These are phyloP conservation scores for Dendroctonus valens DNA, from an alignment of 1,140 invertebrate species.

Conservation along the genomic window DNA sequence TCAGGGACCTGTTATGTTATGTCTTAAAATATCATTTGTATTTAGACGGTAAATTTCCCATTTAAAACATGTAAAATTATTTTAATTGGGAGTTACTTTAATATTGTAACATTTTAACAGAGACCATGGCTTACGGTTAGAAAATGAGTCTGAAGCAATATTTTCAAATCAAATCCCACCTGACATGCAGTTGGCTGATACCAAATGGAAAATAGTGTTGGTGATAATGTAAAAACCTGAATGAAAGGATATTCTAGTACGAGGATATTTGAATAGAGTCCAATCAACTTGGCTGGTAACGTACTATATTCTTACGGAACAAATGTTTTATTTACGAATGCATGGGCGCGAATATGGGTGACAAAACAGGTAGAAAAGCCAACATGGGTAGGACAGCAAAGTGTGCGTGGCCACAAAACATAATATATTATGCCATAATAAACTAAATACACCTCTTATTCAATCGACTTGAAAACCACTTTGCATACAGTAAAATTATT, in stretches of 20 bases:
- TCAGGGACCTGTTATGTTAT: no score
- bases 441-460: slow-evolving; percentile 9
- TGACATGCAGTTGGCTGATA: neutral
- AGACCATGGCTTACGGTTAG: no score
- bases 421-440: neutral
- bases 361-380: slow-evolving; percentile 9
- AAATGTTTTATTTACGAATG: slow-evolving; percentile 16
- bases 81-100: no score
- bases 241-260: neutral
- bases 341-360: slow-evolving; percentile 12
- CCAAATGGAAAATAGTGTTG: neutral
- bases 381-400: neutral
- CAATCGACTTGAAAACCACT: neutral
- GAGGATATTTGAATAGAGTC: slow-evolving; percentile 8
- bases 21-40: no score
- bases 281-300: slow-evolving; percentile 9
- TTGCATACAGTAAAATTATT: slow-evolving; percentile 4
- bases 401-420: slow-evolving; percentile 6
- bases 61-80: no score
- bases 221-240: slow-evolving; percentile 6
- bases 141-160: neutral
- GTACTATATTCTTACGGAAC: neutral
- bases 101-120: no score
- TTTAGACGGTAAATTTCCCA: no score
- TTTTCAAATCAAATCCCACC: neutral